phyloP scores from a whole-genome alignment of 2,888 invertebrate genomes.

The Synanthedon andrenaeformis region DNA sequence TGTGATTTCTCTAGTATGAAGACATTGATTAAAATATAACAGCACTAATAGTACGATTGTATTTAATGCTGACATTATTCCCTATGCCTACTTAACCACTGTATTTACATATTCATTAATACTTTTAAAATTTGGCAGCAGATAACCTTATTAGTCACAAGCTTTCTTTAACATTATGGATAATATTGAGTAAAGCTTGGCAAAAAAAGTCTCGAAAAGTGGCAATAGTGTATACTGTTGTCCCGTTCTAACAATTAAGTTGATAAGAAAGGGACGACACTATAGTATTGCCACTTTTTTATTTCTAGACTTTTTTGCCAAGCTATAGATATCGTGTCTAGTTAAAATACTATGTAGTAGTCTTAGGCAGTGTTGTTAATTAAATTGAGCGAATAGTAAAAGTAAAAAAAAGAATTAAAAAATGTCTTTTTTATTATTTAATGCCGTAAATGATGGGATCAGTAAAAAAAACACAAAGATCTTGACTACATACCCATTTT shows the following conservation, averaged over 20 bases:
- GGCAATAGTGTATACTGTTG: too few relatives aligned
- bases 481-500: too few relatives aligned
- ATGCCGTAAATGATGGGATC: neutral
- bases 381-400: neutral
- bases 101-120: constrained; percentile 38
- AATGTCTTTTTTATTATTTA: neutral
- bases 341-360: neutral
- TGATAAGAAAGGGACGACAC: too few relatives aligned
- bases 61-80: constrained; percentile 7
- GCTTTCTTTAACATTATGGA: neutral
- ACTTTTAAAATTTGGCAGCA: constrained; percentile 40
- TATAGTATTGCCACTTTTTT: too few relatives aligned
- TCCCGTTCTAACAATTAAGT: too few relatives aligned
- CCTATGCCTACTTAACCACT: constrained; percentile 43
- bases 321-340: too few relatives aligned
- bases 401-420: neutral
- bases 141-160: constrained; percentile 5
- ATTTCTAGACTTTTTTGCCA: too few relatives aligned
- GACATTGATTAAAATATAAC: too few relatives aligned
- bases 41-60: too few relatives aligned
- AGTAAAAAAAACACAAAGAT: too few relatives aligned
- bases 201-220: too few relatives aligned
- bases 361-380: neutral
- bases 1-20: neutral
- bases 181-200: too few relatives aligned